Conservation (phyloP, 2,888 invertebrate genomes). For the Drosophila kokeensis region DNA sequence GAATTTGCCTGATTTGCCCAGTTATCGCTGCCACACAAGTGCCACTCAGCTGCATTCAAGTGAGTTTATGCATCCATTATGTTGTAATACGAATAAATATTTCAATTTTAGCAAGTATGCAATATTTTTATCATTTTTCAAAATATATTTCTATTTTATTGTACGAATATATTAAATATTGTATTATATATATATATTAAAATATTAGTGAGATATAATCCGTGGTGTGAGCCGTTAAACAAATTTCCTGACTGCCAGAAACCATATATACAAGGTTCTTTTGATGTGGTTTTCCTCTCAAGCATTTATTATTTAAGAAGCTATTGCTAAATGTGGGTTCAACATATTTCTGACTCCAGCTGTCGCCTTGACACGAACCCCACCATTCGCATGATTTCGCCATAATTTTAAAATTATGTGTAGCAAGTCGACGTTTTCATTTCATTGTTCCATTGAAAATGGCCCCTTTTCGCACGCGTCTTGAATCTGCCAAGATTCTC, state of each 20-base stretch:
- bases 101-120: neutral
- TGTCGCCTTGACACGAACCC: slow-evolving; percentile 26
- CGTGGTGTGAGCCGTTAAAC: neutral
- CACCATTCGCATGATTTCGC: slow-evolving; percentile 51
- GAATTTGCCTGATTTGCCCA: slow-evolving; percentile 41
- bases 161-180: neutral
- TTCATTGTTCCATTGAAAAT: slow-evolving; percentile 15
- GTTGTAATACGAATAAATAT: slow-evolving; percentile 7
- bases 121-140: neutral
- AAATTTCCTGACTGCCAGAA: neutral
- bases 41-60: slow-evolving; percentile 18
- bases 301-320: neutral
- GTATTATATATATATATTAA: neutral
- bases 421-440: slow-evolving; percentile 45
- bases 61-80: slow-evolving; percentile 7
- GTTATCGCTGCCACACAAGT: slow-evolving; percentile 30
- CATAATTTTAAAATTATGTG: slow-evolving; percentile 54
- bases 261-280: neutral
- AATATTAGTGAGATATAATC: neutral
- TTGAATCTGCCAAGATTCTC: slow-evolving; percentile 3
- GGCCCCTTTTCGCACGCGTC: neutral
- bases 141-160: neutral
- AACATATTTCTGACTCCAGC: slow-evolving; percentile 28
- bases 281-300: neutral
- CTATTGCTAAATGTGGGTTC: neutral